Base-by-base conservation (phyloP, 2,113 vertebrate species). In the Hypomesus transpacificus region DNA sequence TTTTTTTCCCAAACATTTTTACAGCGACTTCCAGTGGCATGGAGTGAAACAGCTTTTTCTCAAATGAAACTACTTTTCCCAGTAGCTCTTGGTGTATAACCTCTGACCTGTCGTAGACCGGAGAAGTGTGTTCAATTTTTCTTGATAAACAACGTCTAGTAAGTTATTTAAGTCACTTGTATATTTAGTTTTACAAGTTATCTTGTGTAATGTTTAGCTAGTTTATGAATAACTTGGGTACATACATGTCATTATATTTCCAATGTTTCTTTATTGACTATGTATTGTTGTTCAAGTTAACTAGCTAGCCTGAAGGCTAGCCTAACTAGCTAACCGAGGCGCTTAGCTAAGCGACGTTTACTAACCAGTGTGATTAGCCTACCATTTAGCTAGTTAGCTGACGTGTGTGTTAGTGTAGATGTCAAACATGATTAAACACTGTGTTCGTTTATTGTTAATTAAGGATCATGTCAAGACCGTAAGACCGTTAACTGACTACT, bases 11-110 rank as follows among this genome's bases (percentile, higher is more conserved):
- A 34, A 34, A 34, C 31, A 6, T 18, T 20, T 6, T 63, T 31
- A 69, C 7, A 64, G 39, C 5, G 79, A 34, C 71, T 61, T 20
- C 63, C 70, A 74, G 71, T 8, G 76, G 24, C 6, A 1, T 1
- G 63, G 3, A n/a, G 60, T 62, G 4, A 17, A 60, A 60, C 14
- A 18, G 53, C 53, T 18, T 56, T 56, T n/a, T 14, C 7, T 39
- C 4, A 39, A 65, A 26, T 18, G 5, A 31, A 50, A 80, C 75
- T 73, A 75, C 73, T 60, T 68, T 73, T 80, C 74, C 76, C 74
- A 81, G 22, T 50, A 72, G 20, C 13, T 56, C 18, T 22, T 17
- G 2, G 39, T 16, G 7, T 46, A 46, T 1, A 51, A 39, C 73
- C 34, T 66, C 24, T 70, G 52, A 39, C 26, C 53, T 14, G 16